Evolutionary conservation across 2,113 vertebrate genomes (phyloP), one percentile per base, ranked within the genome.

Genomic region (Stictonetta naevosa): DNA sequence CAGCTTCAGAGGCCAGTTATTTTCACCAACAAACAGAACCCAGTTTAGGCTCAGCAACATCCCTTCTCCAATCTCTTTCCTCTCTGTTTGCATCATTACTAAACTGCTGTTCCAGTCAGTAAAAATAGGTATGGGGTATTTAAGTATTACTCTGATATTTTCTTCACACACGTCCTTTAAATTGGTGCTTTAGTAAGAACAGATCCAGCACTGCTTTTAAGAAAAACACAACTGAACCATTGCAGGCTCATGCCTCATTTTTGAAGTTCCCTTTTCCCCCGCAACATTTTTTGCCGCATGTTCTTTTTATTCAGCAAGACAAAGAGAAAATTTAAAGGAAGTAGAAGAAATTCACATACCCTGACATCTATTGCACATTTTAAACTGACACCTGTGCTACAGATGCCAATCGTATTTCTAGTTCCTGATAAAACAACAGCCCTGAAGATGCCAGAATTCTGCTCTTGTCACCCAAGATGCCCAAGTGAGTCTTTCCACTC

Each of bases 1-100:
- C 69, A 77, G 23, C 63, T 85, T 81, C 50, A 77, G 46, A 68
- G 86, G 52, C 44, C 75, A 81, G 34, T 78, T 89, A 44, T 71
- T 76, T 67, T 74, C 59, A 81, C 13, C 52, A 82, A 42, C 10
- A 44, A 85, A 59, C 58, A 93, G 26, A 64, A 84, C 6, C 21
- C 77, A 77, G 42, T 9, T 78, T 16, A 87, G 71, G 63, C 38
- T 87, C 66, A 87, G 17, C n/a, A 64, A 66, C 26, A 80, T 11
- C 40, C 26, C 62, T 82, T 48, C 63, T 72, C 42, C 17, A 13
- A 20, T 34, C 44, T 56, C 33, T 8, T 74, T 73, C 26, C 15
- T 75, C 46, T 68, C 13, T 69, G 10, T 52, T 10, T 69, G 31
- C 14, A 71, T 26, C 36, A 56, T 29, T 62, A 59, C 58, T 77